These are phyloP conservation scores for Rhorus exstirpatorius DNA, from an alignment of 2,888 invertebrate genomes.

Conservation along the genomic window DNA sequence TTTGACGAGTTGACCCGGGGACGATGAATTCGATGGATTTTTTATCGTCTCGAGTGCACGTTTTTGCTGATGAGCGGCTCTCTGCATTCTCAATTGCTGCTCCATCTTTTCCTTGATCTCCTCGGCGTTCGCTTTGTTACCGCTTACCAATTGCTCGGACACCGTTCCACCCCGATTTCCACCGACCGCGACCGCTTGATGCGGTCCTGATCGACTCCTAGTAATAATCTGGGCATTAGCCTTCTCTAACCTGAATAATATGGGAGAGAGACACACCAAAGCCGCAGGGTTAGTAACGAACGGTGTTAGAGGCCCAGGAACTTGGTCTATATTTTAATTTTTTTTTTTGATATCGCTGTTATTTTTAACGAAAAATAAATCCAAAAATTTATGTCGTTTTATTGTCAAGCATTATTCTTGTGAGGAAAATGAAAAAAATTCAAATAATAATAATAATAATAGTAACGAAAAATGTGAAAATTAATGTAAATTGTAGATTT, in stretches of 20 bases:
- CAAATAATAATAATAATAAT: no score
- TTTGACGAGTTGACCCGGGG: conserved; percentile 87
- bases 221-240: conserved; percentile 92
- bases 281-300: conserved; percentile 82
- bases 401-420: no score
- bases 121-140: conserved; percentile 89
- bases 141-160: conserved; percentile 85
- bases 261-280: conserved; percentile 80
- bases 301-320: conserved; percentile 77
- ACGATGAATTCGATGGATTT: conserved; percentile 79
- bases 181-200: conserved; percentile 88
- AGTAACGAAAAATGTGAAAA: no score
- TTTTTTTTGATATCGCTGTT: conserved; percentile 35
- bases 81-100: conserved; percentile 94
- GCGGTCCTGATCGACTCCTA: conserved; percentile 92
- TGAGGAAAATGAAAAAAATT: no score
- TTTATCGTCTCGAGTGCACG: conserved; percentile 89
- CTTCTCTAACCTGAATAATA: conserved; percentile 88
- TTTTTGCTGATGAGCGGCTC: conserved; percentile 96
- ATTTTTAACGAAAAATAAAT: no score
- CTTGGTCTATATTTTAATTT: conserved; percentile 76
- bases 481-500: no score
- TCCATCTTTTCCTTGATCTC: conserved; percentile 97
- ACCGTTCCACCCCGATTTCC: no score
- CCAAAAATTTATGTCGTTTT: no score